phyloP scores from a whole-genome alignment of 2,797 vertebrate genomes.

The Tragopan temminckii region DNA sequence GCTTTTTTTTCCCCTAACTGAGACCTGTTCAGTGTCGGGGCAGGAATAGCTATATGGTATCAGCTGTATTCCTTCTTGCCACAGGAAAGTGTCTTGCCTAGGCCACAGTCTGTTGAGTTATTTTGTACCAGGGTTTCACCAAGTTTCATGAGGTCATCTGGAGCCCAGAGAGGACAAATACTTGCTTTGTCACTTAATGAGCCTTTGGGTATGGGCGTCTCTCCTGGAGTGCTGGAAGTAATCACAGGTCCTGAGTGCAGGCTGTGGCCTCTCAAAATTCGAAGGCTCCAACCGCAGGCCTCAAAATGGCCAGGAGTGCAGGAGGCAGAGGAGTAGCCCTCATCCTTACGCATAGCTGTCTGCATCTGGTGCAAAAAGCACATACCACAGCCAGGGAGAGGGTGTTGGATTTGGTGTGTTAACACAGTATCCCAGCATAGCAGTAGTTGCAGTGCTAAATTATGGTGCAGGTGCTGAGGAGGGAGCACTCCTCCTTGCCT shows the following conservation, averaged over 20 bases:
- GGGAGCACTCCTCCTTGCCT: not conserved
- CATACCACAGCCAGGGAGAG: not conserved
- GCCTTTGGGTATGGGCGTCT: fast-evolving
- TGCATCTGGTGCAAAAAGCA: not conserved
- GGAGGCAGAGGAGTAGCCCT: not conserved
- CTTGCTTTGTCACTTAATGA: not conserved
- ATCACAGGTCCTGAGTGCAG: not conserved
- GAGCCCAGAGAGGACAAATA: not conserved
- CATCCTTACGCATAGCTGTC: not conserved
- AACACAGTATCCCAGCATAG: not conserved
- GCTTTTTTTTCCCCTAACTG: not conserved
- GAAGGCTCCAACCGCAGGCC: not conserved
- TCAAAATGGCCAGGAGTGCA: not conserved
- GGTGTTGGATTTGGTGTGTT: not conserved
- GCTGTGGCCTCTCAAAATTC: not conserved
- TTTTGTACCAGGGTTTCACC: fast-evolving
- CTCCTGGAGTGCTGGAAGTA: not conserved
- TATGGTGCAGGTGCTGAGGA: not conserved
- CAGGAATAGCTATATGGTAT: not conserved
- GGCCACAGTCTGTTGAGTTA: fast-evolving
- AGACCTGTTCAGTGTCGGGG: not conserved
- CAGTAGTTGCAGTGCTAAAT: constrained; percentile 6
- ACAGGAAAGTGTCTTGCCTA: not conserved
- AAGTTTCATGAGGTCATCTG: not conserved
- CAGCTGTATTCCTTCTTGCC: not conserved